A percentile compares a stretch with the other conserved stretches of the same genome.
Conservation (phyloP, 2,888 invertebrate species). For the Venusia cambrica region DNA sequence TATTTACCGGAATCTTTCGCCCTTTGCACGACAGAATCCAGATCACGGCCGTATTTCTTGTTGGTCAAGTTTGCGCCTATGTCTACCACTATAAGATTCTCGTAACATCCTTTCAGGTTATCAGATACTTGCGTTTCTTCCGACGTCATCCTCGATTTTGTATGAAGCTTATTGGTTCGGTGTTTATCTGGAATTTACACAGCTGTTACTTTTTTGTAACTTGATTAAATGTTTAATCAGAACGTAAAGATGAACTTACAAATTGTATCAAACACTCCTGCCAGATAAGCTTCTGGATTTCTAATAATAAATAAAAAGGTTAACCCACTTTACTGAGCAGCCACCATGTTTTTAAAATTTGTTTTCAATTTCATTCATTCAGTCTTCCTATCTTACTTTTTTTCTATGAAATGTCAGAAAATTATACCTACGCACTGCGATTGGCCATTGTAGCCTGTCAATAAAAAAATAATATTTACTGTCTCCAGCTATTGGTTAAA, state of each 20-base stretch:
- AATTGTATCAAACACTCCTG: constrained; percentile 79
- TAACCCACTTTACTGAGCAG: constrained; percentile 71
- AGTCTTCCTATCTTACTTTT: no score
- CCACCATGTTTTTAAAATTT: constrained; percentile 70
- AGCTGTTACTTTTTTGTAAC: constrained; percentile 24
- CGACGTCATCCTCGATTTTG: constrained; percentile 74
- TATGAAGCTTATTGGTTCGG: constrained; percentile 73
- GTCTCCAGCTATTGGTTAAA: constrained; percentile 7
- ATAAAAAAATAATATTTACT: no score
- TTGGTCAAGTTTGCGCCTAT: constrained; percentile 96
- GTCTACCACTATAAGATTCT: constrained; percentile 95
- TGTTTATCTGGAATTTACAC: constrained; percentile 67
- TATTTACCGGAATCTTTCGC: constrained; percentile 95
- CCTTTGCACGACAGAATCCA: constrained; percentile 94
- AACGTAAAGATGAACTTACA: constrained; percentile 50
- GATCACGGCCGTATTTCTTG: constrained; percentile 95
- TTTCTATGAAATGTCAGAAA: no score
- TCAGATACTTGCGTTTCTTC: constrained; percentile 75
- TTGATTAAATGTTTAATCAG: constrained; percentile 8
- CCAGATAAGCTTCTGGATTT: constrained; percentile 71
- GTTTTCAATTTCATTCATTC: constrained; percentile 11
- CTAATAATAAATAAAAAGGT: constrained; percentile 64
- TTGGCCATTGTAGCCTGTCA: no score
- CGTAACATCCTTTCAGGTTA: constrained; percentile 89
- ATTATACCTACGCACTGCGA: no score